Evolutionary conservation across 1,140 invertebrate species (phyloP).

Genomic region (Belonocnema kinseyi): DNA sequence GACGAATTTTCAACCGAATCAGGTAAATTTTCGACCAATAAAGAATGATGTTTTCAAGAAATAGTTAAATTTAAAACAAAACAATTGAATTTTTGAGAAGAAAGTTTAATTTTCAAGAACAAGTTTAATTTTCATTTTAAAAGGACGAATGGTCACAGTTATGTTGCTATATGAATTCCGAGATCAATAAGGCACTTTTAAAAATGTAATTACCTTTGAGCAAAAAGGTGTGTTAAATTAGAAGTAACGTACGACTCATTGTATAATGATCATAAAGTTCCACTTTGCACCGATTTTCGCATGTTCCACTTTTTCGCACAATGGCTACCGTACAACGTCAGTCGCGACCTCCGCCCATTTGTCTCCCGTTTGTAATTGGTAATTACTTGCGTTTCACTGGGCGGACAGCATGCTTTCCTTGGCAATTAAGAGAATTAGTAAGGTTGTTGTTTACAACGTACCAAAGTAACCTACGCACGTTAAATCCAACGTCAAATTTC

Average conservation of each 20-base stretch:
- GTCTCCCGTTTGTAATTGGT: constrained; percentile 26
- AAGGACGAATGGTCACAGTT: neutral
- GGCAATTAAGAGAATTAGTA: constrained; percentile 29
- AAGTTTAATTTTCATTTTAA: no score
- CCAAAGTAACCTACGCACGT: neutral
- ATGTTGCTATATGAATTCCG: neutral
- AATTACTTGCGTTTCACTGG: constrained; percentile 28
- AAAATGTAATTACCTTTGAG: constrained; percentile 6
- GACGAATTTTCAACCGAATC: no score
- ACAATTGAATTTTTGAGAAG: no score
- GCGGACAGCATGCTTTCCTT: constrained; percentile 11
- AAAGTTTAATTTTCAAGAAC: no score
- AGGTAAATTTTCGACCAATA: no score
- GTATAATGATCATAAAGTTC: constrained; percentile 18
- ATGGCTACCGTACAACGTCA: constrained; percentile 3
- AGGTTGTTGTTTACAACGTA: neutral
- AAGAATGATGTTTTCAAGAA: no score
- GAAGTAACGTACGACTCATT: neutral
- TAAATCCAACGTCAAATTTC: neutral
- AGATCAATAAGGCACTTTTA: neutral
- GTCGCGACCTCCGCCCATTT: constrained; percentile 29
- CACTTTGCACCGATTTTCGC: constrained; percentile 25
- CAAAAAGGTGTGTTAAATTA: neutral
- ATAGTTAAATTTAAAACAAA: no score
- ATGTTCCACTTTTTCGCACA: constrained; percentile 23